Conservation (phyloP, 2,888 invertebrate genomes). For the Furcula furcula region DNA sequence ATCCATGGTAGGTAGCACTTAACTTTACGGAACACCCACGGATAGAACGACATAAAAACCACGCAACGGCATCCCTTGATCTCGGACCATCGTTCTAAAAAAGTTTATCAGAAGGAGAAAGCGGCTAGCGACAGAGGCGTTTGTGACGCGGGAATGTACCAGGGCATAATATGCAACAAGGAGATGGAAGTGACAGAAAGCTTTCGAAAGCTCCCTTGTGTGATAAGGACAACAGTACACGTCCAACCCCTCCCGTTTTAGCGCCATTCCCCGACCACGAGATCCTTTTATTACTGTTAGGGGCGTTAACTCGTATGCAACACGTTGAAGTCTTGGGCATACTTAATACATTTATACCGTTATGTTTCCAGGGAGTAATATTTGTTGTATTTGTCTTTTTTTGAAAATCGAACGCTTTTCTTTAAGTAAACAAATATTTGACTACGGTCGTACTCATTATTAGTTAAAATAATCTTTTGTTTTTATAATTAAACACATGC, state of each 20-base stretch:
- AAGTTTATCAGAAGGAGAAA: slow-evolving; percentile 70
- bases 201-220: slow-evolving; percentile 63
- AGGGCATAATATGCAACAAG: slow-evolving; percentile 47
- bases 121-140: slow-evolving; percentile 80
- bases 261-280: slow-evolving; percentile 33
- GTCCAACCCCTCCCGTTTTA: slow-evolving; percentile 43
- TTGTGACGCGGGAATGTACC: slow-evolving; percentile 75
- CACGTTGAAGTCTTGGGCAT: too few species aligned
- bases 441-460: too few species aligned
- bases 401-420: too few species aligned
- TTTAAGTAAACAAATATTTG: too few species aligned
- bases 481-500: too few species aligned
- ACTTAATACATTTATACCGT: too few species aligned
- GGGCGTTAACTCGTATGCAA: slow-evolving; percentile 38
- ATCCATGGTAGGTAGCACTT: too few species aligned
- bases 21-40: too few species aligned
- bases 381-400: too few species aligned
- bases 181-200: slow-evolving; percentile 45
- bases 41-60: slow-evolving; percentile 27
- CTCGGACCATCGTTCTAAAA: slow-evolving; percentile 38
- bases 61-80: slow-evolving; percentile 10
- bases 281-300: slow-evolving; percentile 32
- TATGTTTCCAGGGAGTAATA: too few species aligned
- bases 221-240: slow-evolving; percentile 49
- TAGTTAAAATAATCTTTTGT: too few species aligned